Evolutionary conservation across 2,113 vertebrate genomes (phyloP).

Genomic region (Apus apus): DNA sequence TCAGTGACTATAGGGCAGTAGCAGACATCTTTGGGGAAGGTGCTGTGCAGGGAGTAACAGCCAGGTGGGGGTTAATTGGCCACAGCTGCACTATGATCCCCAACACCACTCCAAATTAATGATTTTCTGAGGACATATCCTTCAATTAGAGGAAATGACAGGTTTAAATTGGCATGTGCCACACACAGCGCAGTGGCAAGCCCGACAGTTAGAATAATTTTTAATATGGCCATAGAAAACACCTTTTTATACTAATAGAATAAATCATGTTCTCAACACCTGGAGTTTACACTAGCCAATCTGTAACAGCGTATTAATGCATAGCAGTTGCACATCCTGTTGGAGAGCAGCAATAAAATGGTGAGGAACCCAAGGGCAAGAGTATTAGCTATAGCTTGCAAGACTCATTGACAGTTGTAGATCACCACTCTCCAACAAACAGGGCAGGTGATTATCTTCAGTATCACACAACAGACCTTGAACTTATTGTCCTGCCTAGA

Average conservation of each 20-base stretch:
- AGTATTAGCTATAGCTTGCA: neutral
- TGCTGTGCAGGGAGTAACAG: slow-evolving; percentile 12
- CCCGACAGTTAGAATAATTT: slow-evolving; percentile 48
- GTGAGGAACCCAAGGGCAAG: slow-evolving; percentile 23
- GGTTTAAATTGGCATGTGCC: slow-evolving; percentile 62
- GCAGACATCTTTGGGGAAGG: neutral
- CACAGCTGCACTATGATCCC: slow-evolving; percentile 35
- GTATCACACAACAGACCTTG: neutral
- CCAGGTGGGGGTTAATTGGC: slow-evolving; percentile 29
- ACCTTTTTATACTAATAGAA: slow-evolving; percentile 56
- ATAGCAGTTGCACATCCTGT: slow-evolving; percentile 63
- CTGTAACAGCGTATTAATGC: slow-evolving; percentile 58
- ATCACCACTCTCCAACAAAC: neutral
- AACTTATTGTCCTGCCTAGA: neutral
- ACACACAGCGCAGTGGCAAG: slow-evolving; percentile 43
- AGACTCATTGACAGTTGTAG: neutral
- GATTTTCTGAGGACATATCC: slow-evolving; percentile 54
- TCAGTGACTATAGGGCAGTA: neutral
- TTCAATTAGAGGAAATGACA: slow-evolving; percentile 64
- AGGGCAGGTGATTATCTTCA: neutral
- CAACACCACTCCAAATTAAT: slow-evolving; percentile 32
- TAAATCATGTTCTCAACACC: slow-evolving; percentile 70
- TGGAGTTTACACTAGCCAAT: slow-evolving; percentile 58
- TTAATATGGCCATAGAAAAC: slow-evolving; percentile 55
- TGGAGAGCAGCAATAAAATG: slow-evolving; percentile 50